Evolutionary conservation across 37 sponge, comb jelly and placozoan genomes (phyloP).

Genomic region (Aphrocallistes beatrix): DNA sequence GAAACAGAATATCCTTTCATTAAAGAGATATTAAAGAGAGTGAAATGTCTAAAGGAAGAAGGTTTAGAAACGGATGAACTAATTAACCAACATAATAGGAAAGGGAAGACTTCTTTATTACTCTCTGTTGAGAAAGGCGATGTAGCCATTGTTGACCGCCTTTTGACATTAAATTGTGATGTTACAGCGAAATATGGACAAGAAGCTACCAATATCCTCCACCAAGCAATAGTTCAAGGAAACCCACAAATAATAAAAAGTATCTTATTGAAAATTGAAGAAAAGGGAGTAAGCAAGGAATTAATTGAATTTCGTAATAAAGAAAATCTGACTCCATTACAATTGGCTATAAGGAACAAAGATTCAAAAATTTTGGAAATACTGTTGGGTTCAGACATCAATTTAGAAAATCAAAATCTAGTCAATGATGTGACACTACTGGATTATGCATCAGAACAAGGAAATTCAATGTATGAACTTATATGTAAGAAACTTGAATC

Average conservation of each 20-base stretch:
- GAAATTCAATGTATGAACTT: not conserved
- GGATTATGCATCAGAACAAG: slow-evolving; percentile 5
- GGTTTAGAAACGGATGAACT: not conserved
- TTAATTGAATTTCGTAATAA: not conserved
- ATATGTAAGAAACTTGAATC: not conserved
- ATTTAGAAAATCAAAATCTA: not conserved
- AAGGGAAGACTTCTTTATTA: not conserved
- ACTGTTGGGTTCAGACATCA: not conserved
- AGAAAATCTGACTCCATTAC: not conserved
- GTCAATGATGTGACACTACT: not conserved
- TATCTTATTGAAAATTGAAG: not conserved
- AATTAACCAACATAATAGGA: not conserved
- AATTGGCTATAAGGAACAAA: not conserved
- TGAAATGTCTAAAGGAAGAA: no score
- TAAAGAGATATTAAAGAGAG: no score
- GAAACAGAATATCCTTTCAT: no score
- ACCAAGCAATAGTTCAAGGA: not conserved
- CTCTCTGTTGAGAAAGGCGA: not conserved
- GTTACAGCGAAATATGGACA: not conserved
- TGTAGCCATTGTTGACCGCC: not conserved
- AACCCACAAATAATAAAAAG: not conserved
- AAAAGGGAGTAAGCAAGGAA: not conserved
- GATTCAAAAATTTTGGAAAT: not conserved
- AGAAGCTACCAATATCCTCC: not conserved
- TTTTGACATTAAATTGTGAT: not conserved